Evolutionary conservation across 2,888 invertebrate species (phyloP), one percentile per base, ranked within the genome.

Genomic region (Vanessa cardui): DNA sequence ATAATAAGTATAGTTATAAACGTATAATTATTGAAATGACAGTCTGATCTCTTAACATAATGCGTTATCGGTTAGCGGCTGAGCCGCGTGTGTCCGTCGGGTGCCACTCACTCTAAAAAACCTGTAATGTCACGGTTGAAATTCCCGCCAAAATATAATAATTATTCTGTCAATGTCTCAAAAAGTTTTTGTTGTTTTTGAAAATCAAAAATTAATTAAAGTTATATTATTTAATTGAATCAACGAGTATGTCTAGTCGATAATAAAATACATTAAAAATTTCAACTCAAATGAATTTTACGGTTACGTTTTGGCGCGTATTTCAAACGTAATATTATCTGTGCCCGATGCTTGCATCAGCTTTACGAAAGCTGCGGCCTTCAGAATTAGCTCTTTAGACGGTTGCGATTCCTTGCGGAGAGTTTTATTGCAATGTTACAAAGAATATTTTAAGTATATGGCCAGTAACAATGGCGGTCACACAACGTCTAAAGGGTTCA

Each of bases 21-120:
- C 88, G 86, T 89, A 90, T 86, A 85, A 88, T 88, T 87, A 88
- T 89, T 90, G 83, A 85, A 84, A 86, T 86, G 86, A 88, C 90
- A 90, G 88, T 86, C 88, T 92, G 93, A 93, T 93, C 93, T 93
- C 93, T 90, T 91, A 90, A 80, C 87, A 86, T 92, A 86, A 81
- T 83, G 84, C 82, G 84, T 81, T 76, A 70, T 76, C 74, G 67
- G 69, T 73, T 73, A 78, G 80, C 80, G 82, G 79, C 79, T 75
- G 72, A 74, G 77, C 78, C 79, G 78, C 76, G 68, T 73, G 66
- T 70, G 66, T 70, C 78, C 77, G 80, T 80, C 81, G 83, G 80
- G 81, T 81, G 76, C 76, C 70, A 76, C 73, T 75, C 72, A 68
- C 64, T 69, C 64, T 20, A 52, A 63, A 68, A 64, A 69, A 61